Evolutionary conservation across 2,888 invertebrate species (phyloP), one percentile per base, ranked within the genome.

Genomic region (Lasioglossum vierecki): DNA sequence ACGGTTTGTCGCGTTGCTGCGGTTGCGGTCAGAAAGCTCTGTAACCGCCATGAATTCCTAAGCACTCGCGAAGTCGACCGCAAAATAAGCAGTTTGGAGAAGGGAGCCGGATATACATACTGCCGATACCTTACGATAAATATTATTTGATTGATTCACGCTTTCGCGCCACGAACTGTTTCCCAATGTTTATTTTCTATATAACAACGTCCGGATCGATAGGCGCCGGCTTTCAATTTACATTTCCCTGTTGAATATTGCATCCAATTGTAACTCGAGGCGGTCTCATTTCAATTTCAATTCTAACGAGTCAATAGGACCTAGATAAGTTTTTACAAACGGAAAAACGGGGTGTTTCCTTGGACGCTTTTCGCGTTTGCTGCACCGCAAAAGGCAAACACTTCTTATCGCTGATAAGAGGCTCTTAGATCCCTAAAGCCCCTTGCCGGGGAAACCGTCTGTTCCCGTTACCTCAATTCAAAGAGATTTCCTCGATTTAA

Each of bases 1-100:
- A 74, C 60, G 80, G 70, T 84, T 85, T 30, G 26, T 70, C 11
- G 46, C 46, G 30, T 53, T 53, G 41, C 57, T 35, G 75, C 53
- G 84, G 75, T 78, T 70, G 71, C 74, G 41, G 75, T 70, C 57
- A 53, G 53, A 53, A 39, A 84, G 70, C 73, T 80, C 26, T n/a
- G 60, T 13, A n/a, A 83, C 84, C 84, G 72, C 53, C 78, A 44
- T 72, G 60, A 73, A 84, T 80, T 68, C 49, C 72, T 72, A 49
- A 70, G 22, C 46, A 18, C 78, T 85, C 22, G 60, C 13, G 5
- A 76, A 75, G 49, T 76, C 76, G 44, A 78, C 75, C 76, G 53
- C 85, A 70, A 70, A 76, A 46, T 41, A 71, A 81, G 60, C 76
- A 53, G 49, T 39, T 78, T 4, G 74, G 63, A 4, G 46, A 26